phyloP scores from a whole-genome alignment of 2,888 invertebrate genomes.

The Diploptera punctata region DNA sequence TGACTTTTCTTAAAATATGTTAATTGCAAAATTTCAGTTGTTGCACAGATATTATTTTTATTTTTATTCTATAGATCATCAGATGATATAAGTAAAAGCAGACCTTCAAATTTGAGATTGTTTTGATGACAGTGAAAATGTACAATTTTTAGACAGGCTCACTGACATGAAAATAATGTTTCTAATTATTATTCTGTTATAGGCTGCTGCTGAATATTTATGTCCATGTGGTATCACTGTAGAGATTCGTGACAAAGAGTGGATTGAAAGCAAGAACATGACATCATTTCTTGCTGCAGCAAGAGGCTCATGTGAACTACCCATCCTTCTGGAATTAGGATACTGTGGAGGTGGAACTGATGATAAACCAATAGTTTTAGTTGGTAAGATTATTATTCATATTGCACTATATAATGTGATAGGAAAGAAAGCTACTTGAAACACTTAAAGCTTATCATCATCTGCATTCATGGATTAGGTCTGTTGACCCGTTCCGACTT shows the following conservation, averaged over 20 bases:
- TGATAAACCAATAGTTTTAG: slow-evolving; percentile 60
- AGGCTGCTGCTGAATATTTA: slow-evolving; percentile 54
- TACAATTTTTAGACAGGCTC: background rate
- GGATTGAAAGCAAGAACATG: slow-evolving; percentile 71
- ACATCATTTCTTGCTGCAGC: slow-evolving; percentile 69
- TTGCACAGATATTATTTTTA: too few relatives aligned
- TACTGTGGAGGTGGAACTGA: slow-evolving; percentile 58
- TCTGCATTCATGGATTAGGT: too few relatives aligned
- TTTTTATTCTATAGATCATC: too few relatives aligned
- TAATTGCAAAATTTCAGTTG: too few relatives aligned
- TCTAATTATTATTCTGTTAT: too few relatives aligned
- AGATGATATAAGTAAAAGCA: background rate
- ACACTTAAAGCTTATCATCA: too few relatives aligned
- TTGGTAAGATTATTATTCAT: too few relatives aligned
- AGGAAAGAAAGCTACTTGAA: too few relatives aligned
- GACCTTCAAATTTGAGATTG: background rate
- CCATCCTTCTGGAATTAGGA: slow-evolving; percentile 61
- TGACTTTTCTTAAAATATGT: too few relatives aligned
- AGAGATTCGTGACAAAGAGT: slow-evolving; percentile 61
- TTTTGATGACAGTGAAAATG: background rate
- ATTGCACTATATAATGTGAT: too few relatives aligned
- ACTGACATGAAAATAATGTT: background rate
- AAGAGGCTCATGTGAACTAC: slow-evolving; percentile 58
- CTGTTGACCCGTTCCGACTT: too few relatives aligned
- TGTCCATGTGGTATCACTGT: slow-evolving; percentile 56